Percentiles rank a stretch among this genome's conserved stretches.
Evolutionary conservation across 2,113 vertebrate species (phyloP).

Genomic region (Podarcis muralis): DNA sequence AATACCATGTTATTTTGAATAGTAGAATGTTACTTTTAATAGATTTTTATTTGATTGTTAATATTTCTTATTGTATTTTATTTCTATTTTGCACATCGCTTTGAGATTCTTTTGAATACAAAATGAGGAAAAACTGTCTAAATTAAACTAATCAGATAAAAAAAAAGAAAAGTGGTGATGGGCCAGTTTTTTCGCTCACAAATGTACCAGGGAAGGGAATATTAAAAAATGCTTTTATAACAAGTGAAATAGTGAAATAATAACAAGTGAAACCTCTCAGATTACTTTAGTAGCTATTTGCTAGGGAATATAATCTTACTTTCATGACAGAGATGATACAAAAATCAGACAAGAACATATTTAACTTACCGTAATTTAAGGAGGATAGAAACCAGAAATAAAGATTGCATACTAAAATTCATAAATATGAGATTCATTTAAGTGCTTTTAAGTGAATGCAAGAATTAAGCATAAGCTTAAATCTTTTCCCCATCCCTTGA

Average conservation of each 20-base stretch:
- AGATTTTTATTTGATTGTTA: no score
- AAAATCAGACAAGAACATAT: conserved; percentile 2
- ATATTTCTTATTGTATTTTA: no score
- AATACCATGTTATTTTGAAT: no score
- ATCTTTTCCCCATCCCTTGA: not conserved
- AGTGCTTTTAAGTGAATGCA: not conserved
- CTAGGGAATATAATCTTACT: conserved; percentile 8
- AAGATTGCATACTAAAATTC: not conserved
- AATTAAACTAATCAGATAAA: no score
- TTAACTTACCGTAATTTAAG: conserved; percentile 1
- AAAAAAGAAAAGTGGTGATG: not conserved
- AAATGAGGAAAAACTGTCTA: no score
- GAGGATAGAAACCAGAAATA: not conserved
- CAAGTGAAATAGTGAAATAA: not conserved
- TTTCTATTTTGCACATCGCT: no score
- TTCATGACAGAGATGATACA: not conserved
- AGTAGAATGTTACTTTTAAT: no score
- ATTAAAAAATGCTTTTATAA: not conserved
- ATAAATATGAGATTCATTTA: not conserved
- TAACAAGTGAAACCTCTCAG: not conserved
- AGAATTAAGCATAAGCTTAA: not conserved
- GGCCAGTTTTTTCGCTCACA: not conserved
- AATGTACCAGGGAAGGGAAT: not conserved
- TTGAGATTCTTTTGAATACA: no score
- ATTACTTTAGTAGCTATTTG: not conserved